Base-by-base conservation (phyloP, 2,113 vertebrate species). In the Entelurus aequoreus region DNA sequence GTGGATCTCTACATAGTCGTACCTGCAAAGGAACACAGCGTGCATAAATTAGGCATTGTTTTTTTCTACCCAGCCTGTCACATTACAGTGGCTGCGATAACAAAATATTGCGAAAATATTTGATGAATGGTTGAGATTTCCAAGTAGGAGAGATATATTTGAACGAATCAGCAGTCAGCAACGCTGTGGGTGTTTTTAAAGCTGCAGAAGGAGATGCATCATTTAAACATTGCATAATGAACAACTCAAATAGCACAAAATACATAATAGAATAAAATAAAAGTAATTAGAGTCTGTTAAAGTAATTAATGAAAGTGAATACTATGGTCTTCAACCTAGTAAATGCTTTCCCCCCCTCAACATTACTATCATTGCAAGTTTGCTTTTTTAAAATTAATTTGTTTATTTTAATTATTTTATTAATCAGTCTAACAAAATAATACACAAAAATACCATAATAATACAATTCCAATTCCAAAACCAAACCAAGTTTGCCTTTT, bases 1-100 rank as follows among this genome's bases (percentile, higher is more conserved):
- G 0, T 94, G 94, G 76, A 99, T 95, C 89, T 99, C 97, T 0
- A 99, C 94, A 68, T 94, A 99, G 88, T 99, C 97, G 0, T 98
- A 99, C 86, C 97, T 99, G 81, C 13, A 64, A 57, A 77, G 72
- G 59, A 69, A 65, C 69, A 59, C 10, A 9, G 42, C 42, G 12
- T 46, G 40, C 2, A 64, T 44, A 74, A 5, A 69, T 10, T 11
- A 16, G n/a, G 28, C 8, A 47, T 28, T 28, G 1, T 28, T 28
- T 28, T 19, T 28, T 28, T 28, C 28, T 42, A 7, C 4, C 14
- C 36, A 5, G 15, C 38, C 54, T 37, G 54, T 38, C 36, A 38
- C 36, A n/a, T 15, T 54, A 9, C 54, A 38, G 14, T 55, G 54
- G 38, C 54, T 38, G 53, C n/a, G 9, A 56, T 19, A 12, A 19